Conservation (phyloP, 30 jellyfish, hydroid and myxozoan species). For the Mastigias papua region DNA sequence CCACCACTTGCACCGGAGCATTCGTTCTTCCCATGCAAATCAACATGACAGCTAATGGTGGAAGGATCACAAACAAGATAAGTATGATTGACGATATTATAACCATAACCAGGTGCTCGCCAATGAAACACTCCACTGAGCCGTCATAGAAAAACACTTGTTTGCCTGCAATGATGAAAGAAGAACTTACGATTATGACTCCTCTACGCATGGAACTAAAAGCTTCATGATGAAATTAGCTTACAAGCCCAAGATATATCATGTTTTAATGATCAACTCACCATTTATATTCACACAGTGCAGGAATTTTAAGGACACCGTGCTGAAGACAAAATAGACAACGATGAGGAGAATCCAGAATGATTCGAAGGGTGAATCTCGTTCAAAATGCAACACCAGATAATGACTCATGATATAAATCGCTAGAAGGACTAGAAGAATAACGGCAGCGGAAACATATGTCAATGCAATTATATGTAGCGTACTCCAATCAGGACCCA, state of each 20-base stretch:
- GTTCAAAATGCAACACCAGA: constrained; percentile 46
- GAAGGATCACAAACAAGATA: constrained; percentile 60
- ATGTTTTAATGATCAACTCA: too few relatives aligned
- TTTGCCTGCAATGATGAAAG: constrained; percentile 60
- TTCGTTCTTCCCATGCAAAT: constrained; percentile 61
- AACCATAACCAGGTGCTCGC: constrained; percentile 60
- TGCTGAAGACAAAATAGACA: constrained; percentile 59
- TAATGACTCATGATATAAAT: constrained; percentile 56
- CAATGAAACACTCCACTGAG: constrained; percentile 51
- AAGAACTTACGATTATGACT: too few relatives aligned
- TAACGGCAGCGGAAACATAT: constrained; percentile 57
- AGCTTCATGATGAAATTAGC: too few relatives aligned
- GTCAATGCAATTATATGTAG: constrained; percentile 57
- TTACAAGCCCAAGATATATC: too few relatives aligned
- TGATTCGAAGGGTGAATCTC: constrained; percentile 82
- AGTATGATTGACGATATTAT: constrained; percentile 60
- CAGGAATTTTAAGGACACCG: constrained; percentile 54
- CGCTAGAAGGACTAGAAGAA: constrained; percentile 46
- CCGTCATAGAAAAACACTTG: constrained; percentile 81
- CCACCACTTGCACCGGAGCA: constrained; percentile 76
- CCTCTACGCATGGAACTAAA: too few relatives aligned
- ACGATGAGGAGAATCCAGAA: constrained; percentile 80
- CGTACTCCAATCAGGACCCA: constrained; percentile 40
- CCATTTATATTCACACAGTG: constrained; percentile 73
- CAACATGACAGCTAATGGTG: constrained; percentile 72